phyloP scores from a whole-genome alignment of 2,797 vertebrate genomes.

The Poeciliopsis presidionis region DNA sequence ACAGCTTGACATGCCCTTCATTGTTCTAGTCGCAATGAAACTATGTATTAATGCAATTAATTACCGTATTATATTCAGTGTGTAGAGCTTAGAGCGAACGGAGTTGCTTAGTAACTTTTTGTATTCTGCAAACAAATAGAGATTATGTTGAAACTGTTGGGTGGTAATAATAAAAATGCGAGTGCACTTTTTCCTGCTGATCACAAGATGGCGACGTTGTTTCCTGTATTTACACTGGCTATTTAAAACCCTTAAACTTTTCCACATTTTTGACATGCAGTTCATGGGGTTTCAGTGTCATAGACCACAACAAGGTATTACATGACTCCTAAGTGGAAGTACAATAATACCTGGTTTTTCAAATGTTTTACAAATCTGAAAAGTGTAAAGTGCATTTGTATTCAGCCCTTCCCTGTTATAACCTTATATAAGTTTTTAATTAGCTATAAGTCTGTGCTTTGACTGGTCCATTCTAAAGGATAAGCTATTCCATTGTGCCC shows the following conservation, averaged over 20 bases:
- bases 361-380: not conserved
- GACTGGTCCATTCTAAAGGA: not conserved
- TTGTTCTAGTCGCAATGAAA: not conserved
- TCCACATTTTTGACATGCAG: not conserved
- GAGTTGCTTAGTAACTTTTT: conserved; percentile 8
- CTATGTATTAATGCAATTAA: not conserved
- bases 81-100: not conserved
- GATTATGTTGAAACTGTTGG: conserved; percentile 28
- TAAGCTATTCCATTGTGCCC: not conserved
- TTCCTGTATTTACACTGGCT: not conserved
- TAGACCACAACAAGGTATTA: not conserved
- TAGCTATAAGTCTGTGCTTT: not conserved
- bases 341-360: not conserved
- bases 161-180: conserved; percentile 12
- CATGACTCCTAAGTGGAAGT: not conserved
- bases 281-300: not conserved
- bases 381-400: not conserved
- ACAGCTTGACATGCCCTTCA: not conserved
- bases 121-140: conserved; percentile 3
- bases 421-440: not conserved
- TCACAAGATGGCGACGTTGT: conserved; percentile 44
- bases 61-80: not conserved
- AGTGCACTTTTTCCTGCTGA: not conserved
- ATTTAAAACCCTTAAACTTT: not conserved
- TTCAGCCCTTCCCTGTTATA: not conserved